These are phyloP conservation scores for Chiroxiphia lanceolata DNA, from an alignment of 2,797 vertebrate species.

Conservation along the genomic window DNA sequence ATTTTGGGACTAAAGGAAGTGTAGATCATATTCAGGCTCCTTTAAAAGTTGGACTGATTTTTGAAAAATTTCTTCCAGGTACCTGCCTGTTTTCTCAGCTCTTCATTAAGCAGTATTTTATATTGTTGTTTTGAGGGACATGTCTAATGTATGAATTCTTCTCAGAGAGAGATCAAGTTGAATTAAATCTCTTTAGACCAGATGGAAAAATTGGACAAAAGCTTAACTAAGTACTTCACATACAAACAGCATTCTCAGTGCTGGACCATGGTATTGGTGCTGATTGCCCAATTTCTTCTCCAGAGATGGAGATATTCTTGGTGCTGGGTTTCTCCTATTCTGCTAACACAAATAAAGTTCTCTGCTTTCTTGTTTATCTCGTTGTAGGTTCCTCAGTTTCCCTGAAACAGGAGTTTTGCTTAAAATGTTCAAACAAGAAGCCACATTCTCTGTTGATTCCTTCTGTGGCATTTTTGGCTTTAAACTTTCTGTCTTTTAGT, in stretches of 20 bases:
- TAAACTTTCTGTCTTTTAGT: not conserved
- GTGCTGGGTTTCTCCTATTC: not conserved
- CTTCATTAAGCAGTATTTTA: not conserved
- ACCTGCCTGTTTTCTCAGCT: not conserved
- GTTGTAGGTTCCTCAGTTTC: not conserved
- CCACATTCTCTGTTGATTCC: not conserved
- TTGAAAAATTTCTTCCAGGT: not conserved
- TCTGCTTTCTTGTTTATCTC: not conserved
- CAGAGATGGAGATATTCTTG: not conserved
- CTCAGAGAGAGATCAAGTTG: not conserved
- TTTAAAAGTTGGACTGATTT: not conserved
- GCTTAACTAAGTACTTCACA: not conserved
- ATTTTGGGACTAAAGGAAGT: not conserved
- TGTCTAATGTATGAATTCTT: not conserved
- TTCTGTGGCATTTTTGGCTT: not conserved
- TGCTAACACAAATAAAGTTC: not conserved
- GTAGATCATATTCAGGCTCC: not conserved
- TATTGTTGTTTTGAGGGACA: not conserved
- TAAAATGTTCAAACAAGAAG: not conserved
- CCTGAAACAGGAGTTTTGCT: not conserved
- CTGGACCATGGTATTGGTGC: not conserved
- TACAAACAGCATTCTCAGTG: not conserved
- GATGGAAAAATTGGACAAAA: not conserved
- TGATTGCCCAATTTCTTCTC: not conserved
- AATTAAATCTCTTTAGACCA: not conserved